Conservation (phyloP, 2,113 vertebrate genomes). For the Semicossyphus pulcher region DNA sequence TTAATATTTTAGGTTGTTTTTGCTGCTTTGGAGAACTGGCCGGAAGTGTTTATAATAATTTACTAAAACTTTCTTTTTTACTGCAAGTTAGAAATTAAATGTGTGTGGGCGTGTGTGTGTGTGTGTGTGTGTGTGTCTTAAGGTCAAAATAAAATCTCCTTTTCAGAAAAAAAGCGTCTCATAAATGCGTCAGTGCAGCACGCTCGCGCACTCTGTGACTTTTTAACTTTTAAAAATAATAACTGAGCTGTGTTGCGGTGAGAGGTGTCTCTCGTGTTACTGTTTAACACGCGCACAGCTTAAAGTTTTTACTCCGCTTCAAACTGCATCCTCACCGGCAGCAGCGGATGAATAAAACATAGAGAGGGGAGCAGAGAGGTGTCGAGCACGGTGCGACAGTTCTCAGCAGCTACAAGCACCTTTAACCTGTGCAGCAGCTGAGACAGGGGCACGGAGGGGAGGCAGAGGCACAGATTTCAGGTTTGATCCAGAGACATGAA, state of each 20-base stretch:
- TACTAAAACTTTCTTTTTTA: neutral
- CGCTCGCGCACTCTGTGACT: neutral
- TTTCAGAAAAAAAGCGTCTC: neutral
- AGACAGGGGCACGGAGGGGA: neutral
- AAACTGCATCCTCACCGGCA: neutral
- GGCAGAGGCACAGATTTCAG: neutral
- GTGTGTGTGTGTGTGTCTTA: neutral
- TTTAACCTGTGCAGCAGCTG: conserved; percentile 9
- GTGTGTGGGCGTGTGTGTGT: neutral
- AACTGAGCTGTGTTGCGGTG: neutral
- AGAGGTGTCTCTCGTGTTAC: neutral
- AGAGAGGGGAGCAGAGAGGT: neutral
- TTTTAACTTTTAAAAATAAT: conserved; percentile 9
- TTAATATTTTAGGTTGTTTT: neutral
- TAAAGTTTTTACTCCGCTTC: neutral
- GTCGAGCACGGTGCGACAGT: neutral
- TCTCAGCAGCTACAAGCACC: conserved; percentile 1
- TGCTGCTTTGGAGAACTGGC: neutral
- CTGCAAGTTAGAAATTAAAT: too few species aligned
- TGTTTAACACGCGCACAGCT: neutral
- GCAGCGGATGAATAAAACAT: conserved; percentile 29
- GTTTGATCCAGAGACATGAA: neutral
- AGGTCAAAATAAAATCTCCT: neutral
- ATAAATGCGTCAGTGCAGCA: neutral
- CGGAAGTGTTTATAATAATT: too few species aligned